Evolutionary conservation across 92 coral and sea anemone species (phyloP).

Genomic region (Actinostola sp.): DNA sequence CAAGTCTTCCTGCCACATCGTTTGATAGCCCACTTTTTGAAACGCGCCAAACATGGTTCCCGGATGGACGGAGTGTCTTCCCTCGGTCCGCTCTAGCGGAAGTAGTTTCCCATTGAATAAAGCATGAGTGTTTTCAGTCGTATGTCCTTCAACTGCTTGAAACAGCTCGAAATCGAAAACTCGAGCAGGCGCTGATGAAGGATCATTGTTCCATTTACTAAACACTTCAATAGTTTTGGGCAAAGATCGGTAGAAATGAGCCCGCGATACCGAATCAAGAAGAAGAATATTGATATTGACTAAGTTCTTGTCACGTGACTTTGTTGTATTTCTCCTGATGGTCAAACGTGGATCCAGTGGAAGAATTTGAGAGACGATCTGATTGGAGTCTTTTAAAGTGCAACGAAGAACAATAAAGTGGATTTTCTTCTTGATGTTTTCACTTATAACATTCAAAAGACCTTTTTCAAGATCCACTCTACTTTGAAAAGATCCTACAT

Average conservation of each 20-base stretch:
- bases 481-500: conserved; percentile 12
- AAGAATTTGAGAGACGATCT: conserved; percentile 54
- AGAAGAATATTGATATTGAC: conserved; percentile 77
- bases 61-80: conserved; percentile 7
- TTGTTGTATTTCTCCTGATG: conserved; percentile 26
- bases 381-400: conserved; percentile 6
- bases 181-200: conserved; percentile 42
- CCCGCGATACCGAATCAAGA: conserved; percentile 80
- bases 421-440: conserved; percentile 30
- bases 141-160: conserved; percentile 89
- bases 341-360: conserved; percentile 71
- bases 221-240: conserved; percentile 72
- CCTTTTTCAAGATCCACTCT: conserved; percentile 48
- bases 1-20: conserved; percentile 70
- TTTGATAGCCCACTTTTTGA: conserved; percentile 47
- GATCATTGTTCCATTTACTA: conserved; percentile 53
- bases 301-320: conserved; percentile 36
- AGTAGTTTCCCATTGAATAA: conserved; percentile 75
- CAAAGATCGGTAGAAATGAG: conserved; percentile 92
- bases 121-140: conserved; percentile 76
- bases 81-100: conserved; percentile 26
- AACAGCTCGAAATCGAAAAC: conserved; percentile 84
- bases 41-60: conserved; percentile 31
- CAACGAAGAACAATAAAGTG: conserved; percentile 72
- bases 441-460: conserved; percentile 28